A percentile compares a stretch with the other conserved stretches of the same genome.
These are phyloP conservation scores for Melospiza melodia DNA, from an alignment of 2,113 vertebrate species.

Conservation along the genomic window DNA sequence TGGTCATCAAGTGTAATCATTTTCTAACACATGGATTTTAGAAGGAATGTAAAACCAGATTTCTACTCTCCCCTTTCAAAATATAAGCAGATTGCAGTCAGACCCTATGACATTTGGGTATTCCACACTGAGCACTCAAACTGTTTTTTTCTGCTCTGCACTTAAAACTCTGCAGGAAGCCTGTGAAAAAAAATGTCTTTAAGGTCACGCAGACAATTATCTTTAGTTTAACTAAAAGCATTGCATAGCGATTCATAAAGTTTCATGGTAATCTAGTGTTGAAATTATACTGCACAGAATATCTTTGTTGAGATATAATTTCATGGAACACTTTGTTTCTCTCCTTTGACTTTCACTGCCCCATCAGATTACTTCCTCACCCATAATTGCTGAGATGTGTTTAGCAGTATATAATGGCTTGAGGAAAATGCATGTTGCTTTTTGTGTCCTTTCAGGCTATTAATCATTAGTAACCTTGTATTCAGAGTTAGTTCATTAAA, in stretches of 20 bases:
- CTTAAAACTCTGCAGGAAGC: background rate
- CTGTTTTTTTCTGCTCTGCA: background rate
- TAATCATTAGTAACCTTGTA: slow-evolving; percentile 61
- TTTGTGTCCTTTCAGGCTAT: slow-evolving; percentile 43
- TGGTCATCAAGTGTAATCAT: background rate
- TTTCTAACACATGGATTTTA: background rate
- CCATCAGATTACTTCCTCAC: background rate
- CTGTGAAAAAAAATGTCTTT: background rate
- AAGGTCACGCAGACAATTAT: background rate
- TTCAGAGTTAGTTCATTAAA: slow-evolving; percentile 69
- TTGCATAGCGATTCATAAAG: background rate
- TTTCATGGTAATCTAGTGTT: background rate
- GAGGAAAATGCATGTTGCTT: slow-evolving; percentile 19
- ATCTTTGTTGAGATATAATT: background rate
- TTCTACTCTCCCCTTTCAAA: background rate
- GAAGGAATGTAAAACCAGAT: background rate
- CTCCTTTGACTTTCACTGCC: slow-evolving; percentile 12
- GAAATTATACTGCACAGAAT: background rate
- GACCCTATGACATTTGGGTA: background rate
- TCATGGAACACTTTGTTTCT: background rate
- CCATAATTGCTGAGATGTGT: slow-evolving; percentile 8
- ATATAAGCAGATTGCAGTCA: background rate
- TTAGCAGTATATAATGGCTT: background rate
- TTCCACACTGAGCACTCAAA: background rate
- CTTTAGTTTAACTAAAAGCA: background rate